Evolutionary conservation across 2,888 invertebrate genomes (phyloP).

Genomic region (Drosophila subquinaria): DNA sequence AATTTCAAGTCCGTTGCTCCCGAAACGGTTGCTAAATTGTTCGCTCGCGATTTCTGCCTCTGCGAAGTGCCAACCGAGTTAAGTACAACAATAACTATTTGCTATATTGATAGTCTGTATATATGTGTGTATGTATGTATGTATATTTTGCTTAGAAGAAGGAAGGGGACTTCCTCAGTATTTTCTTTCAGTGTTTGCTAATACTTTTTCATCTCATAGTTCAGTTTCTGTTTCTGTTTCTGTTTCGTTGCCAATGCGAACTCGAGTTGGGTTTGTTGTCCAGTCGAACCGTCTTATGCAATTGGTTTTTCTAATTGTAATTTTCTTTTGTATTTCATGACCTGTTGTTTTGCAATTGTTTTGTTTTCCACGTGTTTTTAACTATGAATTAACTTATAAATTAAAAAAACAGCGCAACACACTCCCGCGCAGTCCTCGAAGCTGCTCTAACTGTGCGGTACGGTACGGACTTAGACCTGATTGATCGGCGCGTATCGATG

Average conservation of each 20-base stretch:
- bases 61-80: conserved; percentile 44
- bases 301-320: conserved; percentile 10
- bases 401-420: conserved; percentile 79
- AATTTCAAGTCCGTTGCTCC: conserved; percentile 59
- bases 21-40: conserved; percentile 64
- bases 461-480: conserved; percentile 83
- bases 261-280: conserved; percentile 30
- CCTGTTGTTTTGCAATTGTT: conserved; percentile 8
- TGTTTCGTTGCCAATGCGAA: conserved; percentile 30
- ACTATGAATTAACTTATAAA: conserved; percentile 78
- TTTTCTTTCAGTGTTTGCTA: conserved; percentile 64
- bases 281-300: conserved; percentile 17
- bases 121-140: conserved; percentile 23
- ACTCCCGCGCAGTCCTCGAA: conserved; percentile 47
- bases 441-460: conserved; percentile 48
- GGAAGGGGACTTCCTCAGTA: conserved; percentile 33
- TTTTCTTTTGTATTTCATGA: conserved; percentile 20
- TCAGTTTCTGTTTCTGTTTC: conserved; percentile 1
- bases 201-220: conserved; percentile 57
- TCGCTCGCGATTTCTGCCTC: conserved; percentile 41
- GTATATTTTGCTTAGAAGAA: conserved; percentile 11
- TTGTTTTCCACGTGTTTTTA: conserved; percentile 19
- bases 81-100: conserved; percentile 56
- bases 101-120: conserved; percentile 28
- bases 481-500: conserved; percentile 88